Percentiles rank a stretch among this genome's conserved stretches.
These are phyloP conservation scores for Hirundichthys speculiger DNA, from an alignment of 2,113 vertebrate genomes.

Conservation along the genomic window DNA sequence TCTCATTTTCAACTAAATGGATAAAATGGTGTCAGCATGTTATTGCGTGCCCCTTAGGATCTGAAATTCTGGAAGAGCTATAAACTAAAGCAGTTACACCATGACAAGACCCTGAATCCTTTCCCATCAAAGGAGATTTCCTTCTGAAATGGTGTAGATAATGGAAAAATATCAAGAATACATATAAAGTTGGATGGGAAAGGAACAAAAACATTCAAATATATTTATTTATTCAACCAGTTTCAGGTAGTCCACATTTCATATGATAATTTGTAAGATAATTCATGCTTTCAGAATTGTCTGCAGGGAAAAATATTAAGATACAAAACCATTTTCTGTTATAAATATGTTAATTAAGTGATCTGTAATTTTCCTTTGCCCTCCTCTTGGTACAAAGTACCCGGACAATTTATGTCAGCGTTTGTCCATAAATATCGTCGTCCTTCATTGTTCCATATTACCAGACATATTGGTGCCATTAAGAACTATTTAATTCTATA, in stretches of 20 bases:
- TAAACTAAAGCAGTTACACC: constrained; percentile 65
- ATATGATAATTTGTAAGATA: background rate
- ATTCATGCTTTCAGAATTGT: background rate
- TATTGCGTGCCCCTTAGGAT: constrained; percentile 70
- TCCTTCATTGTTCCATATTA: too few relatives aligned
- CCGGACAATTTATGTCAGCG: too few relatives aligned
- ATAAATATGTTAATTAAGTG: too few relatives aligned
- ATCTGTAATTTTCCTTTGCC: background rate
- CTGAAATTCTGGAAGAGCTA: constrained; percentile 64
- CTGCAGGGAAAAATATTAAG: too few relatives aligned
- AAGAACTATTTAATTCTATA: too few relatives aligned
- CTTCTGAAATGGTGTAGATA: constrained; percentile 42
- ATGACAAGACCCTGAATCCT: constrained; percentile 54
- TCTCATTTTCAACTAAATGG: constrained; percentile 80
- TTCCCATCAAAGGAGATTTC: constrained; percentile 46
- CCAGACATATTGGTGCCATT: too few relatives aligned
- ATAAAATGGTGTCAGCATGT: constrained; percentile 78
- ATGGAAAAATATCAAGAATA: constrained; percentile 22
- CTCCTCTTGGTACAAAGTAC: too few relatives aligned
- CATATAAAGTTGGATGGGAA: constrained; percentile 19
- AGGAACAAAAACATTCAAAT: background rate
- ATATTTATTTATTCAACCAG: constrained; percentile 12
- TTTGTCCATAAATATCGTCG: too few relatives aligned
- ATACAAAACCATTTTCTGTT: too few relatives aligned
- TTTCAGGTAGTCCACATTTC: background rate